Percentiles rank a stretch among this genome's conserved stretches.
phyloP scores from a whole-genome alignment of 2,113 vertebrate genomes.

The Muscicapa adusta region DNA sequence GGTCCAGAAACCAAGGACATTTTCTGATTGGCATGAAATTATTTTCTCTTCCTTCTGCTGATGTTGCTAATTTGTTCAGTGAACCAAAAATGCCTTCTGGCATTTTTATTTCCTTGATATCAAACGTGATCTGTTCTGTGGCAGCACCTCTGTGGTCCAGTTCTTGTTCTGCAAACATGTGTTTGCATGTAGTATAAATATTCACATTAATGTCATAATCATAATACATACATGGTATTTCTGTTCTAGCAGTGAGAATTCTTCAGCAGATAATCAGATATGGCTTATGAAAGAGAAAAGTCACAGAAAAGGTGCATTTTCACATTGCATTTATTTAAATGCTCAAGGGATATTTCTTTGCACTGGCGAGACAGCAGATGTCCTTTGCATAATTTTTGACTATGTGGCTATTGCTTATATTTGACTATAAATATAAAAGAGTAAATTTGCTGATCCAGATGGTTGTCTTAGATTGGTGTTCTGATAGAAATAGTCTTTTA shows the following conservation, averaged over 20 bases:
- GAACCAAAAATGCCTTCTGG: not conserved
- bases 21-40: not conserved
- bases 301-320: not conserved
- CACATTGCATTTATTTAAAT: not conserved
- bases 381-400: not conserved
- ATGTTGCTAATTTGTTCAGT: not conserved
- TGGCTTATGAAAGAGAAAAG: not conserved
- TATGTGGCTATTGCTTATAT: not conserved
- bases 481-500: not conserved
- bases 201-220: not conserved
- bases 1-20: not conserved
- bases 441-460: slow-evolving; percentile 16
- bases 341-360: not conserved
- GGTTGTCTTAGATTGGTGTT: slow-evolving; percentile 5
- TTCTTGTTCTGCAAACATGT: not conserved
- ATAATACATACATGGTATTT: not conserved
- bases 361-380: not conserved
- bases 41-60: not conserved
- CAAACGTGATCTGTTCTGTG: not conserved
- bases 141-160: not conserved
- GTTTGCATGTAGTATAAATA: not conserved
- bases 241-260: not conserved
- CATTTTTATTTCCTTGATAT: not conserved
- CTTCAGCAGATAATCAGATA: not conserved
- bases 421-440: slow-evolving; percentile 5